Conservation (phyloP, 2,888 invertebrate species). For the Synergus japonicus region DNA sequence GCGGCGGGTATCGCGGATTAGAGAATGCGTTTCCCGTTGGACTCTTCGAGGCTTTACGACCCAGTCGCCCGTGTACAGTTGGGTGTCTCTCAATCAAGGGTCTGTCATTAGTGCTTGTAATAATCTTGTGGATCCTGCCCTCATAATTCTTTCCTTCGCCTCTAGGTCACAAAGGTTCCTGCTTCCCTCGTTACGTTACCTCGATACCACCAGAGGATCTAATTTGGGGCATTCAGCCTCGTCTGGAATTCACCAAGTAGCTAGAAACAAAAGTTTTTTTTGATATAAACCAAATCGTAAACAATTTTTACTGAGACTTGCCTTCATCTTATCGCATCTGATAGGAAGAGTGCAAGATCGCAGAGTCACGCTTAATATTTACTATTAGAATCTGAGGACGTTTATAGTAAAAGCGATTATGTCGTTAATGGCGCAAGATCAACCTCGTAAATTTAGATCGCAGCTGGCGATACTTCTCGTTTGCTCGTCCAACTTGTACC, state of each 20-base stretch:
- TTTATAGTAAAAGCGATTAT: constrained; percentile 59
- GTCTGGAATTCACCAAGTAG: too few relatives aligned
- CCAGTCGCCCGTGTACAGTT: constrained; percentile 21
- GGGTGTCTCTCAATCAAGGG: constrained; percentile 30
- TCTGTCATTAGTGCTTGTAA: constrained; percentile 9
- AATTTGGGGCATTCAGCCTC: too few relatives aligned
- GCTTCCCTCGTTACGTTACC: too few relatives aligned
- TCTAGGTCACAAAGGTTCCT: background rate
- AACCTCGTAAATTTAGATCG: constrained; percentile 55
- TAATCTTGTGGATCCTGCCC: background rate
- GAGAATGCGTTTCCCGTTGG: constrained; percentile 39
- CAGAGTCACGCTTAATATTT: constrained; percentile 46
- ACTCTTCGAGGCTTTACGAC: constrained; percentile 3
- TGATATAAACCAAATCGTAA: too few relatives aligned
- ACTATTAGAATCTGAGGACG: constrained; percentile 51
- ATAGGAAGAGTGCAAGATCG: background rate
- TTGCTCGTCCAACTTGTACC: constrained; percentile 52
- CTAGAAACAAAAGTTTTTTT: too few relatives aligned
- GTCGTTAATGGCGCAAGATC: constrained; percentile 59
- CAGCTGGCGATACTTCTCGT: constrained; percentile 48
- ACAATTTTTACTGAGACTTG: background rate
- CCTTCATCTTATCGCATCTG: constrained; percentile 27
- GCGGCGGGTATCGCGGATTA: constrained; percentile 38
- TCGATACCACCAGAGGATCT: too few relatives aligned
- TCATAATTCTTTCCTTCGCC: background rate